These are phyloP conservation scores for Gobiocypris rarus DNA, from an alignment of 2,113 vertebrate species.

Conservation along the genomic window DNA sequence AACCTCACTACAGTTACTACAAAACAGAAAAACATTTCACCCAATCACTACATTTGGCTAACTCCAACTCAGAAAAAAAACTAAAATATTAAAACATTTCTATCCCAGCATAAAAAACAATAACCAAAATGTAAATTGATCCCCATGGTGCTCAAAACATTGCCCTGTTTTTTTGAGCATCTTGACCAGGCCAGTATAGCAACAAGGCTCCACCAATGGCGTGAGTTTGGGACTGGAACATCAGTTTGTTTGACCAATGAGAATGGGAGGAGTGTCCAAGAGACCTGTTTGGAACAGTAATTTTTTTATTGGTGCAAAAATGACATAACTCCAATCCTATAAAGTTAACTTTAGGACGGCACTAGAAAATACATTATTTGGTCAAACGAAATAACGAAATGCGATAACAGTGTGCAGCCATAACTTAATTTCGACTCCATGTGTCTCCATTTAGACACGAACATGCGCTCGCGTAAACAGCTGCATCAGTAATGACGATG, in stretches of 20 bases:
- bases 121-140: background rate
- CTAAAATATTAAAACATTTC: background rate
- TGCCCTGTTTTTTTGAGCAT: background rate
- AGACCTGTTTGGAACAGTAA: background rate
- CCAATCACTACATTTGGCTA: background rate
- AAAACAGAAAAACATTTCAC: slow-evolving; percentile 16
- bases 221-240: background rate
- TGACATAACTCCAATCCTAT: background rate
- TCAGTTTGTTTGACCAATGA: background rate
- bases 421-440: slow-evolving; percentile 12
- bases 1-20: slow-evolving; percentile 14
- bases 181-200: background rate
- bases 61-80: background rate
- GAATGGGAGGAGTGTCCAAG: too few relatives aligned
- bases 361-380: background rate
- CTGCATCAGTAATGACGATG: slow-evolving; percentile 69
- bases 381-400: background rate
- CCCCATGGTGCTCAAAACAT: background rate
- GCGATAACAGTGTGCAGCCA: slow-evolving; percentile 38
- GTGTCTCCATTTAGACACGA: slow-evolving; percentile 9
- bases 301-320: background rate
- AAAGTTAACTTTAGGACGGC: background rate
- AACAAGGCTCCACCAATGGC: background rate
- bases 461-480: slow-evolving; percentile 42
- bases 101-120: background rate